Base-by-base conservation (phyloP, 1,140 invertebrate species). In the Rhizoglyphus robini region DNA sequence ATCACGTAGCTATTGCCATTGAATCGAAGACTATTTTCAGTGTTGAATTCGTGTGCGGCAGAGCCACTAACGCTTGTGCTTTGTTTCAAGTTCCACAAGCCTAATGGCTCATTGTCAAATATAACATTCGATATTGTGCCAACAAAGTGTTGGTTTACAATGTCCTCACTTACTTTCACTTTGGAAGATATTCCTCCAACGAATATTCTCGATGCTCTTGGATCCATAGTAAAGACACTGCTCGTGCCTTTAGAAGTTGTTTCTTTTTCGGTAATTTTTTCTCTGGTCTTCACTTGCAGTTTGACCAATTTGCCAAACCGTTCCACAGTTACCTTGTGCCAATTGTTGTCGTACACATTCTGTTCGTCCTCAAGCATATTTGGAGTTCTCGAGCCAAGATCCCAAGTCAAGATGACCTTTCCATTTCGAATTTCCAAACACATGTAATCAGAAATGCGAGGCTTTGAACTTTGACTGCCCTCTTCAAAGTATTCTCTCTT, bases 31-130 rank as follows among this genome's bases (percentile, higher is more conserved):
- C 88, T 89, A 13, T 83, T 86, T 23, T 74, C 80, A 36, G 81
- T 79, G 51, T 81, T 76, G 8, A 82, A 75, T 41, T 83, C 80
- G 27, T 87, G 84, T 72, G 87, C 84, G 15, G 76, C 72, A 0
- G 88, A 86, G 5, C 84, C 87, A 68, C 83, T 77, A 51, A 83
- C 77, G 62, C 90, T 88, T 38, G 82, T 85, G 47, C 86, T 83
- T 36, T 74, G 65, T 5, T 83, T 78, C 71, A 95, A 95, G 77
- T 98, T 97, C 94, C 94, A 98, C 18, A 98, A 79, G 0, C 93
- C 93, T 18, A 97, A 82, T 3, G 84, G 86, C 15, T 84, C 84
- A 32, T 91, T 88, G 20, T 92, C 92, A 68, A 97, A 86, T 58
- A 84, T 81, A 0, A 98, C 75, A 60, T 92, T 89, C 73, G 97